Conservation (phyloP, 2,888 invertebrate genomes). For the Oscheius onirici region DNA sequence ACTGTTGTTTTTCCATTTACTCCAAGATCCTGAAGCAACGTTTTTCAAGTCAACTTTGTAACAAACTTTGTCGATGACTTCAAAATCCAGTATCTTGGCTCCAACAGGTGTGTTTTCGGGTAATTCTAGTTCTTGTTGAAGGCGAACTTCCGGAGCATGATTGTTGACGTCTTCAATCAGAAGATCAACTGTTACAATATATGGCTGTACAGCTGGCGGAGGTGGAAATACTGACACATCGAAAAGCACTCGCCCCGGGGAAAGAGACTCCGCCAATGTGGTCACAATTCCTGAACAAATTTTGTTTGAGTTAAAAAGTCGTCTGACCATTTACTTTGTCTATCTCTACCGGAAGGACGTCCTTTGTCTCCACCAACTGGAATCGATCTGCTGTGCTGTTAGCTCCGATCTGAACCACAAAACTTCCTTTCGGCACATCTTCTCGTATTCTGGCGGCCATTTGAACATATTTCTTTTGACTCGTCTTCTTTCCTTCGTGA, state of each 20-base stretch:
- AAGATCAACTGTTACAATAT: neutral
- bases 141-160: conserved; percentile 18
- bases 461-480: conserved; percentile 1
- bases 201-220: conserved; percentile 25
- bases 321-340: conserved; percentile 16
- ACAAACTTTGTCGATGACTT: conserved; percentile 13
- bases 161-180: conserved; percentile 26
- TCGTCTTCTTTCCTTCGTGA: neutral
- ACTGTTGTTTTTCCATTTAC: neutral
- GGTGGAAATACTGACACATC: conserved; percentile 30
- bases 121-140: neutral
- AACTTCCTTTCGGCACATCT: conserved; percentile 23
- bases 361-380: neutral
- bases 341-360: neutral
- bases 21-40: conserved; percentile 14
- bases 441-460: conserved; percentile 9
- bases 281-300: conserved; percentile 31
- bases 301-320: too few species aligned
- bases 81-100: conserved; percentile 5
- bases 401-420: conserved; percentile 7
- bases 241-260: neutral
- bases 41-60: neutral
- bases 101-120: conserved; percentile 11
- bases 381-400: conserved; percentile 12
- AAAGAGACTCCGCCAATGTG: neutral